phyloP scores from a whole-genome alignment of 2,113 vertebrate species.

The Apodemus sylvaticus region DNA sequence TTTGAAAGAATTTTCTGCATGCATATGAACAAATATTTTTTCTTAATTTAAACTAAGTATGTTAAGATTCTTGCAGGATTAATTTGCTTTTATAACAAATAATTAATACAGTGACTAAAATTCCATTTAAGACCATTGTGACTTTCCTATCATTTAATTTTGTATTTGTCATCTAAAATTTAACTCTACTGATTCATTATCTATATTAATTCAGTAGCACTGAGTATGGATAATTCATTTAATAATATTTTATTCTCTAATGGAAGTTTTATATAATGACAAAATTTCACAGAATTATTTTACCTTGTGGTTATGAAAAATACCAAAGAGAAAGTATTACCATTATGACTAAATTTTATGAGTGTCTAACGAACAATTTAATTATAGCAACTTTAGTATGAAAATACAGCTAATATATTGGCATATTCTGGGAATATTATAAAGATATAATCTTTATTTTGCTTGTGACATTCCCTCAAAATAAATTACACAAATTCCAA shows the following conservation, averaged over 20 bases:
- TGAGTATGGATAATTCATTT: background rate
- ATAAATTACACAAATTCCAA: background rate
- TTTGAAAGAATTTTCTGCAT: background rate
- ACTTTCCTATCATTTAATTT: background rate
- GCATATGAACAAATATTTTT: background rate
- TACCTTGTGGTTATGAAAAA: background rate
- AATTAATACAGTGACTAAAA: background rate
- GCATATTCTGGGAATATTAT: conserved; percentile 24
- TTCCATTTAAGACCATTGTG: background rate
- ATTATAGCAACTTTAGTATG: background rate
- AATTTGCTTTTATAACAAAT: background rate
- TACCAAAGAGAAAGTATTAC: background rate
- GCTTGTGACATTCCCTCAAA: background rate
- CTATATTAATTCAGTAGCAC: background rate
- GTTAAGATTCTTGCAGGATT: background rate
- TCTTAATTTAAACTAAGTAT: background rate
- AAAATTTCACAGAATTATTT: conserved; percentile 11
- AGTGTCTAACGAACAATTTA: conserved; percentile 6
- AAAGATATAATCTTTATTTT: background rate
- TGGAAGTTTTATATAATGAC: background rate
- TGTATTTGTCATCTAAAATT: conserved; percentile 6
- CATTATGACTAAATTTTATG: background rate
- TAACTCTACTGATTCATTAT: background rate
- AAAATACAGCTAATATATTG: background rate
- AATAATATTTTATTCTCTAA: conserved; percentile 38